Conservation (phyloP, 2,888 invertebrate genomes). For the Volucella inanis region DNA sequence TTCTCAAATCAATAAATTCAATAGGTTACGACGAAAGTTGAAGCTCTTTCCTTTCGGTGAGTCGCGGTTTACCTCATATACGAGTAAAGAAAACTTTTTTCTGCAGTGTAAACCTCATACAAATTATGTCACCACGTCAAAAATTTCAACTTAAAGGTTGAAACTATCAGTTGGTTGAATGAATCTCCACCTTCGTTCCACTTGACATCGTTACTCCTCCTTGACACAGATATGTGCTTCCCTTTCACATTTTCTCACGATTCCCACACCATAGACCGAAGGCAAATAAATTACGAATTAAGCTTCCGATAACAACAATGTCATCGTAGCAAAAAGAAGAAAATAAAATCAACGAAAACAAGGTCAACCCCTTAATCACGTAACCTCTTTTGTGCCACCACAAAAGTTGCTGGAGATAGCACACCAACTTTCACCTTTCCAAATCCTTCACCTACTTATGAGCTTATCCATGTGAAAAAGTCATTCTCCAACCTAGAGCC, state of each 20-base stretch:
- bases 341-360: constrained; percentile 27
- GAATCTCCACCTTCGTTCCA: neutral
- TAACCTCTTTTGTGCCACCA: neutral
- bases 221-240: constrained; percentile 2
- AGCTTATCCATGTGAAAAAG: constrained; percentile 57
- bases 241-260: neutral
- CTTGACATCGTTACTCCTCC: neutral
- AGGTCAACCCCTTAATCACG: constrained; percentile 58
- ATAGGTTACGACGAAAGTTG: too few relatives aligned
- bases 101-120: too few relatives aligned
- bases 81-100: too few relatives aligned
- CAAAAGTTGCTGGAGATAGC: neutral
- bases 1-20: too few relatives aligned
- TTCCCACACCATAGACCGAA: constrained; percentile 2
- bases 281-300: constrained; percentile 41
- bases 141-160: too few relatives aligned
- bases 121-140: too few relatives aligned
- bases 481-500: constrained; percentile 28
- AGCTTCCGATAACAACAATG: constrained; percentile 29
- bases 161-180: neutral
- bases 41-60: too few relatives aligned
- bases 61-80: too few relatives aligned
- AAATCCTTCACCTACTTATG: neutral
- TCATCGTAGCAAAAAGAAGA: constrained; percentile 4
- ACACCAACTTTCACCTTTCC: constrained; percentile 23